Conservation (phyloP, 2,888 invertebrate genomes). For the Tenthredo amoena region DNA sequence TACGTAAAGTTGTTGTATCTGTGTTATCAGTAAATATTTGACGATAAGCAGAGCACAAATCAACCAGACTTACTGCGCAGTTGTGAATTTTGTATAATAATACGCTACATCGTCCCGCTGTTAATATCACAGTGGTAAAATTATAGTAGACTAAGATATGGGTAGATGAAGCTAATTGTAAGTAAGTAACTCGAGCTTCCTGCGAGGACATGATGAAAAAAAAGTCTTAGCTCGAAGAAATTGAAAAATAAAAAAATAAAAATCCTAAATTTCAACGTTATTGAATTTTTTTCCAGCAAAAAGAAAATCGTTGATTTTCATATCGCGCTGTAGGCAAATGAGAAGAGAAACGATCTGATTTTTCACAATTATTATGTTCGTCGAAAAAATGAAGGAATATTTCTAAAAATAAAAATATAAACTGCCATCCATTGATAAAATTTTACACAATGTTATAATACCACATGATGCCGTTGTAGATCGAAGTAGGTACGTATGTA, state of each 20-base stretch:
- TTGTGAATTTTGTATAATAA: conserved; percentile 14
- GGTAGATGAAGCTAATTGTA: background rate
- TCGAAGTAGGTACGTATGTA: background rate
- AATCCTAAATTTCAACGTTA: background rate
- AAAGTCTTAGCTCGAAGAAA: too few species aligned
- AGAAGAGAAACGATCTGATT: too few species aligned
- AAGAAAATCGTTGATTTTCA: too few species aligned
- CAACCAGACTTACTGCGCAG: conserved; percentile 21
- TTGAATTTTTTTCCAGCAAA: too few species aligned
- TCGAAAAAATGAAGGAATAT: background rate
- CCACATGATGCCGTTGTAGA: background rate
- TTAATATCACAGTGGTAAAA: background rate
- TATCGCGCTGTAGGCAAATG: too few species aligned
- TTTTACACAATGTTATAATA: background rate
- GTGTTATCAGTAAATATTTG: conserved; percentile 44
- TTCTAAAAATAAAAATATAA: background rate
- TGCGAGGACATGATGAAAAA: background rate
- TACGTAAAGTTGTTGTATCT: background rate
- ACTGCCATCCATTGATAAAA: background rate
- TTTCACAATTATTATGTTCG: background rate
- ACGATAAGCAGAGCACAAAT: conserved; percentile 32
- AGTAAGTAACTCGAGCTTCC: background rate
- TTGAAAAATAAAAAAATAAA: background rate
- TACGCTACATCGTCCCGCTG: background rate
- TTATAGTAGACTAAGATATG: background rate